Evolutionary conservation across 2,797 vertebrate genomes (phyloP).

Genomic region (Myotis vivesi): DNA sequence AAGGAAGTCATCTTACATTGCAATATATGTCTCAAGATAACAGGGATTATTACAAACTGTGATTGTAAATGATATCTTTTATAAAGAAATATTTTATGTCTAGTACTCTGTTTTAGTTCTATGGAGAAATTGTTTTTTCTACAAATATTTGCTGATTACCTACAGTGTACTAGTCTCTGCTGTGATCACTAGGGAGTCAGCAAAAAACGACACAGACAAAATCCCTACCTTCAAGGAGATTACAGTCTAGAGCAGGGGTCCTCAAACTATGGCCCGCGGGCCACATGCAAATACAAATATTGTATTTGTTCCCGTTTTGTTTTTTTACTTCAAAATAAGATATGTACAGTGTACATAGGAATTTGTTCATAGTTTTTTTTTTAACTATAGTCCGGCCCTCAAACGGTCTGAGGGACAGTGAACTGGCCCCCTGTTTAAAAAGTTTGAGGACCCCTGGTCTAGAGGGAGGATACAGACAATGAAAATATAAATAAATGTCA

Average conservation of each 20-base stretch:
- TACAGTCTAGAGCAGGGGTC: background rate
- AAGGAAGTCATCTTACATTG: background rate
- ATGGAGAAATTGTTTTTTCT: background rate
- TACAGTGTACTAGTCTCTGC: background rate
- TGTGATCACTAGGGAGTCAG: background rate
- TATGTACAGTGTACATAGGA: too few species aligned
- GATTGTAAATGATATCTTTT: background rate
- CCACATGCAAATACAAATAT: too few species aligned
- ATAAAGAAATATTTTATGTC: background rate
- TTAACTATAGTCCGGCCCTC: too few species aligned
- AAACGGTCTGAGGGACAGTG: too few species aligned
- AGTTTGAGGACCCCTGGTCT: background rate
- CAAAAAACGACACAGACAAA: background rate
- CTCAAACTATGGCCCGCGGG: too few species aligned
- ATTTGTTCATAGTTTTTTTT: too few species aligned
- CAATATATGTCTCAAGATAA: background rate
- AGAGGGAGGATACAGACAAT: background rate
- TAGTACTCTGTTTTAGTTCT: background rate
- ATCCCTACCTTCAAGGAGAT: conserved; percentile 2
- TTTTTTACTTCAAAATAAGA: too few species aligned
- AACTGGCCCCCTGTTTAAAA: too few species aligned
- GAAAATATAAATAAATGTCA: background rate
- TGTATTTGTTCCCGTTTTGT: too few species aligned
- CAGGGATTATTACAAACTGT: conserved; percentile 19
- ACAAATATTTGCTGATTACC: background rate